phyloP scores from a whole-genome alignment of 2,888 invertebrate genomes.

The Catotricha subobsoleta region DNA sequence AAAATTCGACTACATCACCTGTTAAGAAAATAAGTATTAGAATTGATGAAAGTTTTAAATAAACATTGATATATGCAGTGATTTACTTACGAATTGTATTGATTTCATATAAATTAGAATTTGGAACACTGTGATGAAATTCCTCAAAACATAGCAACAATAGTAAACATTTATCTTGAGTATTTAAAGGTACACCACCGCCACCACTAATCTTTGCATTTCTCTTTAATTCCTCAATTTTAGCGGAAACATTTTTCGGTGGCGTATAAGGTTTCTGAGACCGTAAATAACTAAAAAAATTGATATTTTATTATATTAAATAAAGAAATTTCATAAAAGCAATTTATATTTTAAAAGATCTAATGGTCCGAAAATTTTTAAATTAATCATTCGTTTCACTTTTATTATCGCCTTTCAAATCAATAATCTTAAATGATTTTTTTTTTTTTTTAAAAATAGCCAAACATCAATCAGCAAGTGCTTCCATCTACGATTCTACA shows the following conservation, averaged over 20 bases:
- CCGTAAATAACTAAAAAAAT: conserved; percentile 49
- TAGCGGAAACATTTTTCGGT: conserved; percentile 41
- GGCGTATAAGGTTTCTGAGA: conserved; percentile 58
- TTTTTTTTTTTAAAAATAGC: neutral
- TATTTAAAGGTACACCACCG: conserved; percentile 15
- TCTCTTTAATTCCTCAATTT: conserved; percentile 41
- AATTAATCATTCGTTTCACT: too few relatives aligned
- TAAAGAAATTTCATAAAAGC: neutral
- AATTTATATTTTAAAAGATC: too few relatives aligned
- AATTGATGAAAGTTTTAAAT: conserved; percentile 2
- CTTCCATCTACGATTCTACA: neutral
- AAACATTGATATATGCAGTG: neutral
- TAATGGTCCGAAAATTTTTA: too few relatives aligned
- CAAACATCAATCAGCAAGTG: neutral
- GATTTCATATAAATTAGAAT: conserved; percentile 59
- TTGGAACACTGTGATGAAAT: conserved; percentile 64
- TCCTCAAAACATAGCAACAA: conserved; percentile 49
- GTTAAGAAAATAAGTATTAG: conserved; percentile 15
- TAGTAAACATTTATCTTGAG: conserved; percentile 42
- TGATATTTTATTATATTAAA: neutral
- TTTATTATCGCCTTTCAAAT: too few relatives aligned
- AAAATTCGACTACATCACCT: conserved; percentile 55
- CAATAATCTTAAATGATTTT: neutral
- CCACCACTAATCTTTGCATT: conserved; percentile 32
- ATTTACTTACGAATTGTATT: conserved; percentile 43